These are phyloP conservation scores for Coelopa frigida DNA, from an alignment of 1,140 invertebrate genomes.

Conservation along the genomic window DNA sequence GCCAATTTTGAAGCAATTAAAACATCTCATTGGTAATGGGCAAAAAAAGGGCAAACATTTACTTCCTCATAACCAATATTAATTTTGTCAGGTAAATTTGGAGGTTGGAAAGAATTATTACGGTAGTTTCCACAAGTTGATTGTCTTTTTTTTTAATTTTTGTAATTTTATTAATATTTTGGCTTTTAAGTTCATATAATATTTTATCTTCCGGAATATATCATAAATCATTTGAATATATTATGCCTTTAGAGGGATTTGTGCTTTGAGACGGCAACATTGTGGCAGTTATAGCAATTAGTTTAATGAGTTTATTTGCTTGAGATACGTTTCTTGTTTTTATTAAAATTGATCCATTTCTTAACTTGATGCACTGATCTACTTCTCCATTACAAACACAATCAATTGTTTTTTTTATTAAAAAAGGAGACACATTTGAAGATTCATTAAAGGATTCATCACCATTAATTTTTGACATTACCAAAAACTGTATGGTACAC, in stretches of 20 bases:
- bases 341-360: no score
- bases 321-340: no score
- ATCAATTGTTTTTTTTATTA: no score
- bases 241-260: not conserved
- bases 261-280: not conserved
- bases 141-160: not conserved
- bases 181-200: not conserved
- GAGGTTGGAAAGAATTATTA: not conserved
- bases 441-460: no score
- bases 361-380: no score
- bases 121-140: not conserved
- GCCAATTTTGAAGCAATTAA: not conserved
- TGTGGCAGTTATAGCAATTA: no score
- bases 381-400: no score
- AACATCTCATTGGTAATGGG: not conserved
- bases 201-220: not conserved
- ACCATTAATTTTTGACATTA: not conserved
- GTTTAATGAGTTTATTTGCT: no score
- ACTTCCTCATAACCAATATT: not conserved
- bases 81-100: not conserved
- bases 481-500: not conserved
- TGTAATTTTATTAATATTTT: not conserved
- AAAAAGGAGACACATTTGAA: no score
- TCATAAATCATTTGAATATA: not conserved
- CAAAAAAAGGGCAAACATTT: not conserved